Base-by-base conservation (phyloP, 2,888 invertebrate genomes). In the Ypsolopha scabrella region DNA sequence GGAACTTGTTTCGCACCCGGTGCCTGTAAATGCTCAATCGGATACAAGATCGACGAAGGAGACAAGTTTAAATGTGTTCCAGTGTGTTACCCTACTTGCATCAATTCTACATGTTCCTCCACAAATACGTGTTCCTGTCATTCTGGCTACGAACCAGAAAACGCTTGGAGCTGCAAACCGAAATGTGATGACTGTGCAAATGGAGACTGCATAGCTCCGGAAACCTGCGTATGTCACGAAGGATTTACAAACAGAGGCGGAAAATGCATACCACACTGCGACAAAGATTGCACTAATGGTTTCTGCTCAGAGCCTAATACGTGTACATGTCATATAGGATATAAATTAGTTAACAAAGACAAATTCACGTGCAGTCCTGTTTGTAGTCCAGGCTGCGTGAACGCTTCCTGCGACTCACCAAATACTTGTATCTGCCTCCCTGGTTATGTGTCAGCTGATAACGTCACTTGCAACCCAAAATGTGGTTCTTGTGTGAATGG, bases 1-100 rank as follows among this genome's bases (percentile, higher is more conserved):
- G 71, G 72, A 4, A 54, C 52, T 13, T 81, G 80, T 52, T 60
- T 60, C 0, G 64, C 62, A 2, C 75, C 75, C 0, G 66, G 73
- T 33, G 58, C 51, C 1, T 80, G 82, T 52, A 57, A 60, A 44
- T 57, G 52, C 33, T 11, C 7, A 43, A 6, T 8, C 24, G 56
- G 54, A 0, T 56, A 44, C 24, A 41, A 1, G 35, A 37, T 35
- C 6, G 24, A 34, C 34, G 38, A 11, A 10, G 13, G 10, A 35
- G 24, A 47, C 13, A 48, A 36, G 9, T 48, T n/a, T 9, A 34
- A 41, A 8, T 52, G 52, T 34, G 36, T 11, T 2, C 41, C 52
- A 2, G 10, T 35, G 3, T 52, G 52, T 24, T 8, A 37, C 6
- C 48, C 52, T 13, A 2, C 37, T 9, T 52, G 52, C 24, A 9